Base-by-base conservation (phyloP, 1,140 invertebrate species). In the Aporrectodea caliginosa region DNA sequence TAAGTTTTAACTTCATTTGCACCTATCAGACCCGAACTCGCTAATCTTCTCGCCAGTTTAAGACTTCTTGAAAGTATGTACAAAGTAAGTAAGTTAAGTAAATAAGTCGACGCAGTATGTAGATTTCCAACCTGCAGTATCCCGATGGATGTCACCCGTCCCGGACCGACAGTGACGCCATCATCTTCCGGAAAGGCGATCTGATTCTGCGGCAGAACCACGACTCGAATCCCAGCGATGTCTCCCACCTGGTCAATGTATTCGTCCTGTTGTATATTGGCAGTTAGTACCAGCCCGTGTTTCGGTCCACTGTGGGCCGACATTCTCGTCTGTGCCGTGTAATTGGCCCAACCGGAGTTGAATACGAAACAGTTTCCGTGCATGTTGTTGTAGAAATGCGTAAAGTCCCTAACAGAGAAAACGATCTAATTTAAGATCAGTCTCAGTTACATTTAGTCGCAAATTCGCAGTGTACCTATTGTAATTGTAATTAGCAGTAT, bases 101-200 rank as follows among this genome's bases (percentile, higher is more conserved):
- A n/a, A n/a, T n/a, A n/a, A n/a, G n/a, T n/a, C n/a, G n/a, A n/a
- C n/a, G n/a, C n/a, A n/a, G n/a, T n/a, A n/a, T n/a, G n/a, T n/a
- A n/a, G n/a, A n/a, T n/a, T n/a, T n/a, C n/a, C n/a, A n/a, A 79
- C 80, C 80, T 79, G 30, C 27, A 58, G 30, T 22, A 81, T 27
- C 2, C 77, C 77, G 30, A 81, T 79, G 72, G 34, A 75, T 6
- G 87, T 87, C 33, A 84, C 82, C 33, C 79, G 81, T 27, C 86
- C 88, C 0, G 88, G 87, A 2, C 85, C 78, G 2, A 89, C 81
- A 32, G 86, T 86, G 33, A 89, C 82, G 0, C 88, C 89, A 29
- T 87, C 84, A 35, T 88, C 86, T 77, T 88, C 88, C 0, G 88
- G 87, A 70, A 89, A 87, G 0, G 88, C 87, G 73, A 85, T 83